Conservation (phyloP, 2,113 vertebrate genomes). For the Phaetusa simplex region DNA sequence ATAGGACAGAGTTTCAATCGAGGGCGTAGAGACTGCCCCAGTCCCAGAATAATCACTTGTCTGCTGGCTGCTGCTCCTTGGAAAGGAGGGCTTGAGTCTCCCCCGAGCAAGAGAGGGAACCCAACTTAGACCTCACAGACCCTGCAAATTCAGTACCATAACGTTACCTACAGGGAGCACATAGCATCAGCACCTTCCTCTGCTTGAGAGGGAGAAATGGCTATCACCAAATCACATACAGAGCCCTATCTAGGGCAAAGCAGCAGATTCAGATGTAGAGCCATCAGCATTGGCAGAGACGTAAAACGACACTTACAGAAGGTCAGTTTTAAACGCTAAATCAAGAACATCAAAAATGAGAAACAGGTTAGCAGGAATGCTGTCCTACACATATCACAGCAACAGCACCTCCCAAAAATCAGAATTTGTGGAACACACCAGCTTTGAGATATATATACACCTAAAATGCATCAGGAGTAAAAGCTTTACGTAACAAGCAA, state of each 20-base stretch:
- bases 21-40: not conserved
- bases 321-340: not conserved
- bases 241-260: rapidly evolving
- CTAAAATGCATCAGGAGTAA: not conserved
- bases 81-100: not conserved
- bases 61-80: not conserved
- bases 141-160: not conserved
- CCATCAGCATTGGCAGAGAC: not conserved
- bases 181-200: not conserved
- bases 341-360: not conserved
- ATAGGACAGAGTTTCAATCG: not conserved
- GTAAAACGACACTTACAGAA: not conserved
- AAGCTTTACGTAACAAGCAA: not conserved
- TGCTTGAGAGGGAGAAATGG: not conserved
- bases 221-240: rapidly evolving
- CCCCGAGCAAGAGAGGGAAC: not conserved
- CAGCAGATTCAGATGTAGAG: rapidly evolving
- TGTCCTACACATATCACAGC: not conserved
- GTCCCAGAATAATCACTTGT: slow-evolving; percentile 29
- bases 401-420: not conserved
- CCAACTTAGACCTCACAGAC: not conserved
- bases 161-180: rapidly evolving
- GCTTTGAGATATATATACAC: not conserved
- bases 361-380: not conserved
- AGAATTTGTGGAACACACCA: not conserved